These are phyloP conservation scores for Microctenopoma lineatum DNA, from an alignment of 2,797 vertebrate species.

Conservation along the genomic window DNA sequence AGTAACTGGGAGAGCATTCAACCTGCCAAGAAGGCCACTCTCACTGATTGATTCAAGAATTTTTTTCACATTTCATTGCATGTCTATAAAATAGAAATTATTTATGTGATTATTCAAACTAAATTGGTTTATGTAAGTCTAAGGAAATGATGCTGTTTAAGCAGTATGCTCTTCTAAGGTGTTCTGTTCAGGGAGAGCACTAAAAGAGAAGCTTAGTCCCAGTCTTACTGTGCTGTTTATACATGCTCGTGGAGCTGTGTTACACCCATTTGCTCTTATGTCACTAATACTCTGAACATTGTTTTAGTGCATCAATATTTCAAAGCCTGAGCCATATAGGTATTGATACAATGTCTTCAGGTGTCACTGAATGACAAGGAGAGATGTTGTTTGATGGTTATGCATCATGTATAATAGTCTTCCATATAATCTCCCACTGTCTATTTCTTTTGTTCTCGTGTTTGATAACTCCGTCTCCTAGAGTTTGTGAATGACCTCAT, in stretches of 20 bases:
- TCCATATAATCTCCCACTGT: not conserved
- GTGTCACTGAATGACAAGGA: conserved; percentile 28
- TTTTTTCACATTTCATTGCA: conserved; percentile 12
- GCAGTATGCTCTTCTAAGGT: not conserved
- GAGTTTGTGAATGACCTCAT: conserved; percentile 19
- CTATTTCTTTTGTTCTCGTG: not conserved
- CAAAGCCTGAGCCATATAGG: too few relatives aligned
- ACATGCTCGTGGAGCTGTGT: not conserved
- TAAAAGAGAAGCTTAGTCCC: not conserved
- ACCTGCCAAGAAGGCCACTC: conserved; percentile 13
- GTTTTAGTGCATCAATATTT: conserved; percentile 7
- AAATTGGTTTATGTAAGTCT: not conserved
- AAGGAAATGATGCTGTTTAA: not conserved
- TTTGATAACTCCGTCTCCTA: not conserved
- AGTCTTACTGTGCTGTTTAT: not conserved
- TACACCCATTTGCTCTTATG: not conserved
- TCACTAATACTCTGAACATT: conserved; percentile 1
- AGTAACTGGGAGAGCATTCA: conserved; percentile 16
- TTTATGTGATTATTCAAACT: not conserved
- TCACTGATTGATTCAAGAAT: conserved; percentile 27
- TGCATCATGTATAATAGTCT: not conserved
- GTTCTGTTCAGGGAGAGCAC: not conserved
- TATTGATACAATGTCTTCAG: conserved; percentile 18
- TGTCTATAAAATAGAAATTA: conserved; percentile 1
- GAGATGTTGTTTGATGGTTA: not conserved